Evolutionary conservation across 2,797 vertebrate genomes (phyloP), one percentile per base, ranked within the genome.

Genomic region (Malacoctenus gilli): DNA sequence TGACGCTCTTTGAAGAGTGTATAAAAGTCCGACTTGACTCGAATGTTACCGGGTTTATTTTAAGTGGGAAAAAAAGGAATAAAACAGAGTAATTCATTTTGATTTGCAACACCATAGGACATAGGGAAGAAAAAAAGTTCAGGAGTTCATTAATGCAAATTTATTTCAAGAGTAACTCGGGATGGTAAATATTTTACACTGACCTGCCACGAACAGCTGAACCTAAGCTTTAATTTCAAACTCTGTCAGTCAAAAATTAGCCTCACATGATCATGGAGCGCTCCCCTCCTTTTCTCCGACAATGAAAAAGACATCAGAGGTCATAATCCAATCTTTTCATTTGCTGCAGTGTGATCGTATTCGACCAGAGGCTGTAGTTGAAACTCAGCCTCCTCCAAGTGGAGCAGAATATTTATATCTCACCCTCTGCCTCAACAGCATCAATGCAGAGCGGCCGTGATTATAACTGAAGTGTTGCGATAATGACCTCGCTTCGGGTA

Each of bases 401-500:
- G 34, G 50, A 83, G n/a, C 20, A 47, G 68, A 65, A 68, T 79
- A 84, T 82, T 78, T 72, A 67, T 78, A 66, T 62, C 72, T 64
- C 54, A 35, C 28, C 49, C 56, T 68, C 53, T 30, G 56, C 74
- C 12, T 70, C 79, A 61, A 16, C 53, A 32, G 56, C 74, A n/a
- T 70, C 79, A 61, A 16, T 21, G 70, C 69, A 5, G 43, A 50
- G 65, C 68, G 59, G 74, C 68, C 40, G 35, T 77, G 79, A 87
- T 86, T 68, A 69, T 42, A 67, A 55, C 57, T 83, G 79, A 86
- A 83, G 75, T 80, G 72, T 75, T 86, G 80, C 34, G 23, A 60
- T 81, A 72, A 83, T 85, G 87, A 89, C 88, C 88, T 87, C 84
- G 85, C 83, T 84, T 71, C 8, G 46, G 77, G 78, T 71, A 55